Percentiles rank a stretch among this genome's conserved stretches.
phyloP scores from a whole-genome alignment of 2,113 vertebrate genomes.

The Boulengeromyrus knoepffleri region DNA sequence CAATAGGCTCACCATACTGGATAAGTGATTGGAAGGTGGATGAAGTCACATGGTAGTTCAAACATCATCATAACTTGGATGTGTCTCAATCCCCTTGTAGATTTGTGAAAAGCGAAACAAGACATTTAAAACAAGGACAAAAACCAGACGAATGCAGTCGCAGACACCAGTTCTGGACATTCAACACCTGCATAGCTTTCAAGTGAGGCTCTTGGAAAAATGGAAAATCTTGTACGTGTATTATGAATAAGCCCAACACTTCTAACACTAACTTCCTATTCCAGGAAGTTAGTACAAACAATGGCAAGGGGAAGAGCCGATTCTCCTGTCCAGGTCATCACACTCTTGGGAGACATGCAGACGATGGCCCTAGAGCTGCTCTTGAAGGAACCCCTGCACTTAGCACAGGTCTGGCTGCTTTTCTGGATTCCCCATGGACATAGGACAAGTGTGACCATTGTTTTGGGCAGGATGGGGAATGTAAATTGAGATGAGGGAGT shows the following conservation, averaged over 20 bases:
- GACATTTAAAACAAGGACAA: background rate
- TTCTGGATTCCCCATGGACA: background rate
- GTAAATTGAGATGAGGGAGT: background rate
- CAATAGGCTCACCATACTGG: background rate
- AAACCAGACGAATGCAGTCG: background rate
- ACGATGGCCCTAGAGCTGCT: conserved; percentile 17
- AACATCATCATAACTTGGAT: background rate
- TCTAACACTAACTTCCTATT: conserved; percentile 5
- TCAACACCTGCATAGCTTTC: conserved; percentile 42
- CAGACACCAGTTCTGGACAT: conserved; percentile 31
- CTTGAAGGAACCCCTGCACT: background rate
- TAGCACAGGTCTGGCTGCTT: conserved; percentile 34
- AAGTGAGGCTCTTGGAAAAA: conserved; percentile 31
- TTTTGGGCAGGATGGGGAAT: background rate
- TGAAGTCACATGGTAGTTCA: background rate
- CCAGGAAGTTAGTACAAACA: conserved; percentile 28
- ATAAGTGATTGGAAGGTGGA: background rate
- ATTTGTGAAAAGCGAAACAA: conserved; percentile 26
- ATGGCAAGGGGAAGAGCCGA: background rate
- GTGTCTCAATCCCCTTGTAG: conserved; percentile 26
- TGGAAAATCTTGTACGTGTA: background rate
- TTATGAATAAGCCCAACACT: background rate
- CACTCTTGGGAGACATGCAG: conserved; percentile 28
- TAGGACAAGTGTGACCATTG: background rate
- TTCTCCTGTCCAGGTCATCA: background rate